Evolutionary conservation across 1,140 invertebrate genomes (phyloP), one percentile per base, ranked within the genome.

Genomic region (Amyelois transitella): DNA sequence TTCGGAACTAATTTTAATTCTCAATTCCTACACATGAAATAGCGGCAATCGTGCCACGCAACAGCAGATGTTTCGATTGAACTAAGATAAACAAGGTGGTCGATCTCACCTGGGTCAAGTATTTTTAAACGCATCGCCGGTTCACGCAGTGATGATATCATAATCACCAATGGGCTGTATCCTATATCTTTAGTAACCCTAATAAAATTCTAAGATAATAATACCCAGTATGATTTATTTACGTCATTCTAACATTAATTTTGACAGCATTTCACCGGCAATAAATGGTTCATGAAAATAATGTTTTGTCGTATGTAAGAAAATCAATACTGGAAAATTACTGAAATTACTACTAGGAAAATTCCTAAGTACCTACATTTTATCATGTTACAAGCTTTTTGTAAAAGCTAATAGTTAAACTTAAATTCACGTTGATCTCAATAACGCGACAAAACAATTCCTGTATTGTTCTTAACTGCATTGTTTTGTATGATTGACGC

Each of bases 71-170:
- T 62, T 63, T 48, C 50, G 43, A 52, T 64, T 64, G 57, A 50
- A 56, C 53, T 52, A 54, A 58, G 44, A 44, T 62, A 70, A 67
- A 67, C 64, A 64, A 60, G 49, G 61, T 58, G 54, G 47, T 57
- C 54, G 20, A 53, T 58, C 57, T 70, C 56, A 70, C 64, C 68
- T 70, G 62, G 58, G 61, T 61, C 53, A 67, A 52, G 61, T 70
- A 66, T 70, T 70, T 70, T 64, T 64, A 66, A 67, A 66, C 61
- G 38, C 32, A 60, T 57, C 54, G 54, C 55, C 52, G 51, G 60
- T 60, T 64, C 58, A 62, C 43, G 57, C 43, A 24, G 44, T 51
- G 60, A 62, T 69, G 62, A 69, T 60, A 62, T 69, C 62, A 69
- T 65, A 61, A 65, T 62, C 55, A 60, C 60, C 60, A 56, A 51